These are phyloP conservation scores for Thunnus albacares DNA, from an alignment of 2,797 vertebrate species.

Conservation along the genomic window DNA sequence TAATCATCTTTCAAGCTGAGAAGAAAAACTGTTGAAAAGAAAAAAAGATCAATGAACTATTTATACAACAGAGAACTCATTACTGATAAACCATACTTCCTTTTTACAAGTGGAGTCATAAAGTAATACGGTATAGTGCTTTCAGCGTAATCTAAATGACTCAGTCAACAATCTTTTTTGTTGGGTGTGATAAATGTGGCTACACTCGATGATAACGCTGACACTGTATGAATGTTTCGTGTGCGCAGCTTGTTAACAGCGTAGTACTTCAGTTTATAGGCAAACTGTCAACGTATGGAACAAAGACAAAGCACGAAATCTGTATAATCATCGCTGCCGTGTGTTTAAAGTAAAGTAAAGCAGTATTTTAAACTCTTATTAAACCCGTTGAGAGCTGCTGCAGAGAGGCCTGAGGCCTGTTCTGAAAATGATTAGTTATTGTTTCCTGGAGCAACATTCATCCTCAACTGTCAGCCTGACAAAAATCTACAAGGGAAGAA, in stretches of 20 bases:
- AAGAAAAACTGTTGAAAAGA: not conserved
- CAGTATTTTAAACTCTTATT: constrained; percentile 2
- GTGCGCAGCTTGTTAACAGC: constrained; percentile 20
- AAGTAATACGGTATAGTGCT: constrained; percentile 4
- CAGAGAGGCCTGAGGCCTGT: not conserved
- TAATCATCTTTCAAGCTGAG: not conserved
- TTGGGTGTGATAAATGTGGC: constrained; percentile 32
- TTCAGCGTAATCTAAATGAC: constrained; percentile 11
- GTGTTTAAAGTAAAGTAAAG: not conserved
- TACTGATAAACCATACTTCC: constrained; percentile 34
- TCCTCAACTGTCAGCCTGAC: not conserved
- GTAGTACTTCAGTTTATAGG: not conserved
- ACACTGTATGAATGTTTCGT: constrained; percentile 7
- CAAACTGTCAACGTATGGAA: not conserved
- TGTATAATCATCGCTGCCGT: not conserved
- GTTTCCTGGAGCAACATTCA: constrained; percentile 19
- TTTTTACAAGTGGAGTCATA: constrained; percentile 34
- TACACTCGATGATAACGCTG: constrained; percentile 14
- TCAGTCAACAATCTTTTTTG: constrained; percentile 36
- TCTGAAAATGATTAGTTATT: not conserved
- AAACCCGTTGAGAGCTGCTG: constrained; percentile 29
- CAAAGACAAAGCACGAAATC: constrained; percentile 6
- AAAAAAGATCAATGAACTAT: constrained; percentile 4
- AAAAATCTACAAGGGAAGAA: constrained; percentile 17
- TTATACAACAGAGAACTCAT: constrained; percentile 28